phyloP scores from a whole-genome alignment of 2,888 invertebrate genomes.

The Eudasyphora cyanicolor region DNA sequence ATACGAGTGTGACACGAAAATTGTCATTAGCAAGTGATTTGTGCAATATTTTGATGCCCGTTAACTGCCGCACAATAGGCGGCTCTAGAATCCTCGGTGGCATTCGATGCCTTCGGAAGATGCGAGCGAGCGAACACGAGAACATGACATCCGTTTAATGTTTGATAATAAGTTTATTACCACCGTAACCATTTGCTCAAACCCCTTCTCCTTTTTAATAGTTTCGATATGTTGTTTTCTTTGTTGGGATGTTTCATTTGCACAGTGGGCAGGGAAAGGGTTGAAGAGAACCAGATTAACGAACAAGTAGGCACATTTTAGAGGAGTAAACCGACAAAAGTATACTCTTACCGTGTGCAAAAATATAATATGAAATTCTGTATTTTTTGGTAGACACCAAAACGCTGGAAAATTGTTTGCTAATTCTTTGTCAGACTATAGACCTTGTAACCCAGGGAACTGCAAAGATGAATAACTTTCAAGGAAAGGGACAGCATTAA shows the following conservation, averaged over 20 bases:
- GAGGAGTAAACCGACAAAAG: no score
- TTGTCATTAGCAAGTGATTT: conserved; percentile 66
- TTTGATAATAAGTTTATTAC: conserved; percentile 74
- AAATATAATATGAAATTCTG: no score
- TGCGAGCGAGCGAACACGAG: conserved; percentile 69
- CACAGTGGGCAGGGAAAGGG: conserved; percentile 9
- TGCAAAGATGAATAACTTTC: no score
- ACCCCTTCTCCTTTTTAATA: conserved; percentile 63
- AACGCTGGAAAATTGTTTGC: no score
- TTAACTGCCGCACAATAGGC: conserved; percentile 36
- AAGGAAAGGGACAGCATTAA: no score
- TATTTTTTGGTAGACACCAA: no score
- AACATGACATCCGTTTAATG: conserved; percentile 65
- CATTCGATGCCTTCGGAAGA: background rate
- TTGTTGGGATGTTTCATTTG: background rate
- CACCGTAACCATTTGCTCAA: conserved; percentile 59
- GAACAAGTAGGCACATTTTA: background rate
- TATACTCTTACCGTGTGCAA: no score
- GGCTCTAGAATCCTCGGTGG: conserved; percentile 67
- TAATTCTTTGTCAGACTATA: no score
- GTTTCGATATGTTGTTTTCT: background rate
- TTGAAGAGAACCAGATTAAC: background rate
- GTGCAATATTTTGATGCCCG: conserved; percentile 65
- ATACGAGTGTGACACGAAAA: conserved; percentile 40
- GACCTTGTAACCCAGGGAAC: no score